Evolutionary conservation across 2,888 invertebrate species (phyloP), one percentile per base, ranked within the genome.

Genomic region (Athripsodes cinereus): DNA sequence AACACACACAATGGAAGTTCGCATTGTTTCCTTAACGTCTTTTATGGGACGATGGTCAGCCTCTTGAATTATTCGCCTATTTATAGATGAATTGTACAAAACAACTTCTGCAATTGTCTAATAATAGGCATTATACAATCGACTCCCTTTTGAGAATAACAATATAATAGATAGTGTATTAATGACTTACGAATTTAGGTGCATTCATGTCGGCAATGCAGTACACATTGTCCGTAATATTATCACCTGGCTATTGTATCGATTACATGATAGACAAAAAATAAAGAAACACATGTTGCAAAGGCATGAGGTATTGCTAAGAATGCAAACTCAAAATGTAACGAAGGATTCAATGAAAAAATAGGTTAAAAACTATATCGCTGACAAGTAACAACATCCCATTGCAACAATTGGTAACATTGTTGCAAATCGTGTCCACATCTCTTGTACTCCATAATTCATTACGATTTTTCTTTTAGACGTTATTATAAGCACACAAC

Each of bases 1-100:
- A 26, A 26, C 10, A 26, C 26, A 26, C 44, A 44, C 44, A 44
- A 44, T 44, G 18, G 44, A 44, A 18, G 16, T 18, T 44, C 44
- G 18, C 44, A 44, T 44, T 44, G 44, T 44, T 44, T 44, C 44
- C 44, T 26, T 49, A 35, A 50, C 48, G 20, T n/a, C 55, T 40
- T 50, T 50, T 55, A 50, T 55, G 20, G 48, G 40, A 18, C 19
- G 49, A 55, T 52, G 56, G 34, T 53, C 51, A 46, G 46, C 60
- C 60, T 52, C 60, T 35, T 13, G 59, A 58, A 62, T 62, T 62
- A 62, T 56, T 31, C 58, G 62, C 58, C 60, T 53, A 60, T 62
- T 62, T 62, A 62, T 60, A 53, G 60, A 51, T 47, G 50, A 62
- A 57, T 62, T 58, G 58, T 34, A 48, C 40, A 62, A 59, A 54